Conservation (phyloP, 2,888 invertebrate genomes). For the Mallateleia sp. region DNA sequence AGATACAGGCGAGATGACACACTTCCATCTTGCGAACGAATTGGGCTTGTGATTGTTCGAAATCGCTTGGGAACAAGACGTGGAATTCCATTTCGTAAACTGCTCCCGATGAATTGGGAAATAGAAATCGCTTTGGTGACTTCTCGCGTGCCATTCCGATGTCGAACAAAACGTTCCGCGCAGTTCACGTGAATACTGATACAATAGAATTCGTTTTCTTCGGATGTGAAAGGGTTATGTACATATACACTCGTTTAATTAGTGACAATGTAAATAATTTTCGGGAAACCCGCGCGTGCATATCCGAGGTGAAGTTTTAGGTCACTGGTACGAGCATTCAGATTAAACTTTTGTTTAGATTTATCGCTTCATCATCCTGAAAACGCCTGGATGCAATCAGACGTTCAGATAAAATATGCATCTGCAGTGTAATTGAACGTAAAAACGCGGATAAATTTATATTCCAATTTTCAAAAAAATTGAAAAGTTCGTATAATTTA, state of each 20-base stretch:
- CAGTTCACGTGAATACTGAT: constrained; percentile 62
- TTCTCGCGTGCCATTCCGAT: constrained; percentile 66
- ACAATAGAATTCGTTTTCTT: constrained; percentile 56
- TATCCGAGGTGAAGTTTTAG: constrained; percentile 24
- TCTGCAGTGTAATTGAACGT: no score
- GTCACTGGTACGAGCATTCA: constrained; percentile 33
- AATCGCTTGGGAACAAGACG: constrained; percentile 60
- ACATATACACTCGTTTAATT: constrained; percentile 45
- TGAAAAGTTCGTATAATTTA: no score
- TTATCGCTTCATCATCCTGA: constrained; percentile 13
- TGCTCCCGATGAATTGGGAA: constrained; percentile 65
- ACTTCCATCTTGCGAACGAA: constrained; percentile 59
- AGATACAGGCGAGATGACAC: constrained; percentile 61
- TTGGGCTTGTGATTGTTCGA: constrained; percentile 57
- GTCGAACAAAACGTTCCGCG: constrained; percentile 65
- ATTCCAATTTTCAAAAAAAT: no score
- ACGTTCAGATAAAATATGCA: constrained; percentile 22
- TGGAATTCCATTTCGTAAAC: constrained; percentile 58
- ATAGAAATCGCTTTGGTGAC: constrained; percentile 63
- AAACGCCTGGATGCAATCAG: constrained; percentile 3
- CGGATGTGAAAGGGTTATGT: constrained; percentile 49
- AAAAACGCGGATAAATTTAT: no score
- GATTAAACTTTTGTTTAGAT: constrained; percentile 25
- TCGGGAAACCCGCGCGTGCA: constrained; percentile 27
- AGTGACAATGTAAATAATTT: constrained; percentile 54